These are phyloP conservation scores for Chiridota heheva DNA, from an alignment of 35 echinoderm and acorn worm species.

Conservation along the genomic window DNA sequence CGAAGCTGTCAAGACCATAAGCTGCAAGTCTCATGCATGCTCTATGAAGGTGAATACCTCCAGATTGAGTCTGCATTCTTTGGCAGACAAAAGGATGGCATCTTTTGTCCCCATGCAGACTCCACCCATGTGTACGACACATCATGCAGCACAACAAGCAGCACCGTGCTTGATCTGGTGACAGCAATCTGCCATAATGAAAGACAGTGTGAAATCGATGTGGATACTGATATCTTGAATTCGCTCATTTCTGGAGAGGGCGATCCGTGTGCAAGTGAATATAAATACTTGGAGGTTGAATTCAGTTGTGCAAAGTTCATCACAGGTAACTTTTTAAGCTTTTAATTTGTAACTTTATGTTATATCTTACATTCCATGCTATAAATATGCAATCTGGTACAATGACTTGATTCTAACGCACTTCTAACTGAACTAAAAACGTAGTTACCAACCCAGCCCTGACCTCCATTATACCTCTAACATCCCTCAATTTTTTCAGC, in stretches of 20 bases:
- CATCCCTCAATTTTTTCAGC: too few relatives aligned
- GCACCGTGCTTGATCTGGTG: slow-evolving; percentile 38
- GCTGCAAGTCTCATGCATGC: slow-evolving; percentile 55
- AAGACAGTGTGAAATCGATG: slow-evolving; percentile 49
- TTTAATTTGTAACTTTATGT: background rate
- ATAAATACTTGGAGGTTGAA: slow-evolving; percentile 73
- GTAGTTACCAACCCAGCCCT: too few relatives aligned
- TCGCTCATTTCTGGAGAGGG: slow-evolving; percentile 23
- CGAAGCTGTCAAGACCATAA: slow-evolving; percentile 59
- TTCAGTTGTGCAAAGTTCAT: slow-evolving; percentile 66
- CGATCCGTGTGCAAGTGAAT: slow-evolving; percentile 62
- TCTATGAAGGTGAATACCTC: slow-evolving; percentile 36
- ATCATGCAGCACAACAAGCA: background rate
- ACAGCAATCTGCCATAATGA: slow-evolving; percentile 27
- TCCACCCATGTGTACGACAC: slow-evolving; percentile 48
- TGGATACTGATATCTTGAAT: slow-evolving; percentile 55
- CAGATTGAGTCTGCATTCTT: slow-evolving; percentile 63
- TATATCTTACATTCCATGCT: too few relatives aligned
- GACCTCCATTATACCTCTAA: too few relatives aligned
- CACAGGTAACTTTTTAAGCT: slow-evolving; percentile 49
- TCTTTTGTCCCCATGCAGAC: slow-evolving; percentile 62
- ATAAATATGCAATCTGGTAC: too few relatives aligned
- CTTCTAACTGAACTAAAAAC: too few relatives aligned
- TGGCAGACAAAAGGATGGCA: slow-evolving; percentile 34
- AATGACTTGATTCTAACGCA: too few relatives aligned